Conservation (phyloP, 1,140 invertebrate genomes). For the Drosophila pallidifrons region DNA sequence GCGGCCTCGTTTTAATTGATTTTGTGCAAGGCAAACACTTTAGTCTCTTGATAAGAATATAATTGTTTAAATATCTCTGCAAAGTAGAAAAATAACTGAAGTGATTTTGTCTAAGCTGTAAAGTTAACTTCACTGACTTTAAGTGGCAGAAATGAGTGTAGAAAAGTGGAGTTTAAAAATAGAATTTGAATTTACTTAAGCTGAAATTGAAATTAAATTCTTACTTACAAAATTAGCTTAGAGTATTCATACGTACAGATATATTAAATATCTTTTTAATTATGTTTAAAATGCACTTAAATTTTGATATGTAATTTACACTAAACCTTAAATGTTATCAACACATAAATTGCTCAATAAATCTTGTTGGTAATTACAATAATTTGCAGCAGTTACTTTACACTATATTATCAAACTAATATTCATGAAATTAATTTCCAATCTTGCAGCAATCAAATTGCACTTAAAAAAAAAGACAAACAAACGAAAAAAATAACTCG, state of each 20-base stretch:
- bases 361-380: too few species aligned
- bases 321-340: too few species aligned
- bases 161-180: too few species aligned
- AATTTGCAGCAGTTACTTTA: neutral
- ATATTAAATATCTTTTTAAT: too few species aligned
- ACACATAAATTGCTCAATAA: too few species aligned
- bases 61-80: slow-evolving; percentile 1
- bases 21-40: slow-evolving; percentile 8
- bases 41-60: slow-evolving; percentile 2
- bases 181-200: too few species aligned
- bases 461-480: neutral
- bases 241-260: too few species aligned
- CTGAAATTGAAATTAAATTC: too few species aligned
- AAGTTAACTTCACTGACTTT: neutral
- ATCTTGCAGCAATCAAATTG: slow-evolving; percentile 3
- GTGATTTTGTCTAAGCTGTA: neutral
- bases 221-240: too few species aligned
- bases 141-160: too few species aligned
- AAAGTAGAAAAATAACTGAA: neutral
- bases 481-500: neutral
- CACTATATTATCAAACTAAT: neutral
- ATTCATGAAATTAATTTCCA: neutral
- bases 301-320: too few species aligned
- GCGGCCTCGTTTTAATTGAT: slow-evolving; percentile 18
- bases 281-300: too few species aligned